Base-by-base conservation (phyloP, 2,888 invertebrate species). In the Quadroppia sp. region DNA sequence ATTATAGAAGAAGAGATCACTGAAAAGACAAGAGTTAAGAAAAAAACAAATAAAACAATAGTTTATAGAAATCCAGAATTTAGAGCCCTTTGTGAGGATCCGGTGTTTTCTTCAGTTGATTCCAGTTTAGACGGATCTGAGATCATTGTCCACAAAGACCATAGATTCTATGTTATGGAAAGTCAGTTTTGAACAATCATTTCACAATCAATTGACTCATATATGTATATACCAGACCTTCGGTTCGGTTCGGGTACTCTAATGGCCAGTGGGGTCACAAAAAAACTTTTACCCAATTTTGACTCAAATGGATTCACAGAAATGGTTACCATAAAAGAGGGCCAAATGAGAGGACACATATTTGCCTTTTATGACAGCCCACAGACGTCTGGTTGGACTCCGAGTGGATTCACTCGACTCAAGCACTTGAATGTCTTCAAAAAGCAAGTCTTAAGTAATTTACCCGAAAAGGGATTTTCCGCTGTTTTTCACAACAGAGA, bases 41-140 rank as follows among this genome's bases (percentile, higher is more conserved):
- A 32, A 17, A 61, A 32, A 1, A 6, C 28, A 30, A 15, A 2
- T 36, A n/a, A 17, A 30, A 7, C 17, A 1, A 67, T 67, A 1
- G 42, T 67, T 20, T 67, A 67, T 40, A 67, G 3, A 1, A 40
- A 67, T 3, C 2, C 40, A 13, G 42, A 67, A 13, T 67, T 67
- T 15, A 40, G 3, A 9, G 15, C 3, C n/a, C 25, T 67, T 4
- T 67, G 67, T 40, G 4, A 32, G 9, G 42, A 67, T 25, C 67
- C 67, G 3, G 23, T 23, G 15, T 42, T 42, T 13, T 7, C 7
- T 2, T 15, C 36, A 7, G 23, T 25, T 0, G 67, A 67, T 23
- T 67, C 67, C n/a, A 67, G 25, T 67, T 23, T 67, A 17, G 42
- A 67, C 32, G 67, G 67, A 9, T 20, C 40, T n/a, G 40, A 67